These are phyloP conservation scores for Brachypalpus laphriformis DNA, from an alignment of 2,888 invertebrate species.

Conservation along the genomic window DNA sequence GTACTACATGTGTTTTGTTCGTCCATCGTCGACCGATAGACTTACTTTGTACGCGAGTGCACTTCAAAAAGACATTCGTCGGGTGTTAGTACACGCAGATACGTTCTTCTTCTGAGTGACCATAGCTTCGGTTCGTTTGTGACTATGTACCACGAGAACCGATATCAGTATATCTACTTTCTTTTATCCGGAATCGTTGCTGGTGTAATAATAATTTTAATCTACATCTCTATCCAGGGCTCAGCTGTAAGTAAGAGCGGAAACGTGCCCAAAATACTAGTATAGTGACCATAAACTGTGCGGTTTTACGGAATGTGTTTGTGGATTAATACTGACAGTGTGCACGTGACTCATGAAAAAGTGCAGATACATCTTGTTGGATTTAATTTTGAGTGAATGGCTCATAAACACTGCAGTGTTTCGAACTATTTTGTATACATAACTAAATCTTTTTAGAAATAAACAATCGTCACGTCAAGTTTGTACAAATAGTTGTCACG, in stretches of 20 bases:
- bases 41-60: slow-evolving; percentile 57
- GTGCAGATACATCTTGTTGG: neutral
- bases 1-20: slow-evolving; percentile 40
- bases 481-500: too few species aligned
- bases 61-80: slow-evolving; percentile 47
- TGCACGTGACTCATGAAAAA: slow-evolving; percentile 8
- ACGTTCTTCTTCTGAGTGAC: neutral
- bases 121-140: neutral
- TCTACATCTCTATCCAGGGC: slow-evolving; percentile 77
- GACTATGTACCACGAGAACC: slow-evolving; percentile 76
- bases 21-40: slow-evolving; percentile 4
- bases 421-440: too few species aligned
- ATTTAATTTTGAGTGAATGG: neutral
- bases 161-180: slow-evolving; percentile 80
- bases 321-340: neutral
- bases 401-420: neutral
- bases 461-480: neutral
- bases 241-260: slow-evolving; percentile 77
- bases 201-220: slow-evolving; percentile 78
- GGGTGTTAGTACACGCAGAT: slow-evolving; percentile 4
- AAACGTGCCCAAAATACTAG: neutral
- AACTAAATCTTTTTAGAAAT: neutral
- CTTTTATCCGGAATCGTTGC: slow-evolving; percentile 80
- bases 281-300: neutral
- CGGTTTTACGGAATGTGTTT: neutral